Base-by-base conservation (phyloP, 2,113 vertebrate species). In the Notarius lentiginosus region DNA sequence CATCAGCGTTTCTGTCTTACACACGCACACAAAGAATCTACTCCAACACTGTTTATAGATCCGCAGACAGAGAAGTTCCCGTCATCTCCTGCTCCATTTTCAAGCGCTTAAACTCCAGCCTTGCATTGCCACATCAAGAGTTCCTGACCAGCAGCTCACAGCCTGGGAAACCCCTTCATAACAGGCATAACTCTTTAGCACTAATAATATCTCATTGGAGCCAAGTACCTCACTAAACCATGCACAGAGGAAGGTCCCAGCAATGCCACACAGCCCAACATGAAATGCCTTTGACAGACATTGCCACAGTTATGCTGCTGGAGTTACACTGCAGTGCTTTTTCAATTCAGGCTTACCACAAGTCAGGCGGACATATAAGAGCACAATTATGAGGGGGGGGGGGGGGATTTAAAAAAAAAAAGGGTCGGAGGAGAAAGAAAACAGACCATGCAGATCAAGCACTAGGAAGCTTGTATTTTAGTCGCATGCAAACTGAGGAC, bases 121-220 rank as follows among this genome's bases (percentile, higher is more conserved):
- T 72, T 73, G 75, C 49, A 79, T 65, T 87, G 88, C 90, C 90
- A 91, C 90, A 91, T 90, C 86, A 87, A 91, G 83, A 84, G 70
- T 87, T 90, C 79, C 83, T 84, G 89, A 83, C 88, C 86, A 75
- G 87, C 84, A 88, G 89, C 87, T 79, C 65, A 55, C 68, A 68
- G 85, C 34, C 84, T 88, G 91, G 91, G 91, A 91, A 91, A 91
- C 89, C 91, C 91, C 91, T 87, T 89, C 88, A 88, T 89, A 91
- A 90, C 88, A 87, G 8, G 81, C 89, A 91, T 91, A 88, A 84
- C 87, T 87, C 85, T 87, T 85, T 72, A 53, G 70, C 79, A 77
- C 88, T 90, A 90, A 91, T 89, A 90, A 89, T 88, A 88, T 90
- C 89, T 82, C 81, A 53, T 60, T 60, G 51, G 84, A 90, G 70